Conservation (phyloP, 2,113 vertebrate genomes). For the Tachycineta bicolor region DNA sequence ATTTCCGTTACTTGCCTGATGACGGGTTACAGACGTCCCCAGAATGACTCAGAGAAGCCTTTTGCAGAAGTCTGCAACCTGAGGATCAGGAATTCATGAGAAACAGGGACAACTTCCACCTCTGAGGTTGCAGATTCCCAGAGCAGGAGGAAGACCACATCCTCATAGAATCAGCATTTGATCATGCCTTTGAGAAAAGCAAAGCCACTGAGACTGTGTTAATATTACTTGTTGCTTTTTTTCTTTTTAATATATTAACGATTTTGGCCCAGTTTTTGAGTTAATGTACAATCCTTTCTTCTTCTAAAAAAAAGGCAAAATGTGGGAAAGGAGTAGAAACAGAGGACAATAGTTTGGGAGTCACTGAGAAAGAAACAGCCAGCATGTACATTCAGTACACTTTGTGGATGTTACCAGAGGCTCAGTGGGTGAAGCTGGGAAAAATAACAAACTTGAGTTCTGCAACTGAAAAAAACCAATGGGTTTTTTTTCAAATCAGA, state of each 20-base stretch:
- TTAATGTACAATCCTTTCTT: background rate
- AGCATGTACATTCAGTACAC: background rate
- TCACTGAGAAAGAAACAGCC: background rate
- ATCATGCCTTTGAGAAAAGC: background rate
- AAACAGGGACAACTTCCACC: background rate
- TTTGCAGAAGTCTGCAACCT: background rate
- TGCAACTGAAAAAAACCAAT: fast-evolving
- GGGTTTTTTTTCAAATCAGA: background rate
- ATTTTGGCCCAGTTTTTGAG: background rate
- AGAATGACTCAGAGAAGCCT: background rate
- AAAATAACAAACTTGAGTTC: background rate
- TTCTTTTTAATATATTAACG: background rate
- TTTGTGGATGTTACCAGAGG: background rate
- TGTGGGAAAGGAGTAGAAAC: background rate
- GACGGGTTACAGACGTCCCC: background rate
- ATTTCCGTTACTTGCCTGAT: background rate
- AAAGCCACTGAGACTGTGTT: background rate
- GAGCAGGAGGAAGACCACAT: background rate
- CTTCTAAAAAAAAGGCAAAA: background rate
- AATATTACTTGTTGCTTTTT: background rate
- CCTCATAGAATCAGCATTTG: fast-evolving
- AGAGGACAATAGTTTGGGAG: background rate
- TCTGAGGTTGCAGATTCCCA: background rate
- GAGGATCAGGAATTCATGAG: background rate
- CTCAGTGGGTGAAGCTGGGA: background rate